These are phyloP conservation scores for honey bee (Apis mellifera) DNA, from an alignment of 1,140 invertebrate genomes.

Conservation along the genomic window DNA sequence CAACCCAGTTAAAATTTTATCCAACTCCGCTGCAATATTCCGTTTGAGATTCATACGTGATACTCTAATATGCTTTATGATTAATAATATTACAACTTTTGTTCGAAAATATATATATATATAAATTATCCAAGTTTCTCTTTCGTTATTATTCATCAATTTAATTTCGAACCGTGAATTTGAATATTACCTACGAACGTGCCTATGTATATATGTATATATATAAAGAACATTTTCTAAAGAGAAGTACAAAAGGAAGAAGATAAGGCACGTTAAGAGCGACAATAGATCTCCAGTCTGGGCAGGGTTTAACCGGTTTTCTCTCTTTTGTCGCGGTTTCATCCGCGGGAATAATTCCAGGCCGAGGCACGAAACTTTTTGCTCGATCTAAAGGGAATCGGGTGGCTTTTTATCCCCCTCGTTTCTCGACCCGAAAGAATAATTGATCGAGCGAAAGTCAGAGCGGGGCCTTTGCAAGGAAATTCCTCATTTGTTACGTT, in stretches of 20 bases:
- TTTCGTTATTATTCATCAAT: not conserved
- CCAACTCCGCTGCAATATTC: no score
- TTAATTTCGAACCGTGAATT: not conserved
- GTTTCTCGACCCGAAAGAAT: not conserved
- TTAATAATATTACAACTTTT: no score
- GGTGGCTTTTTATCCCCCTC: not conserved
- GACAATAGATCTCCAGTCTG: not conserved
- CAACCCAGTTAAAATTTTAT: no score
- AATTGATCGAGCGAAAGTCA: conserved; percentile 3
- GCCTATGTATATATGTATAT: not conserved
- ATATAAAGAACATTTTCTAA: not conserved
- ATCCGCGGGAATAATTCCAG: not conserved
- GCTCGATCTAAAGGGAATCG: not conserved
- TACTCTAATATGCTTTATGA: no score
- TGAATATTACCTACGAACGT: not conserved
- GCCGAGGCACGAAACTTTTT: conserved; percentile 9
- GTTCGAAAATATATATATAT: not conserved
- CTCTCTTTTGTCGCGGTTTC: not conserved
- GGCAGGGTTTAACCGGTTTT: conserved; percentile 3
- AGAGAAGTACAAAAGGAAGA: not conserved
- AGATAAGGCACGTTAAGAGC: not conserved
- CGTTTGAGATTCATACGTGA: no score
- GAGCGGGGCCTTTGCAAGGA: not conserved
- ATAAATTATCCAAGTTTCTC: not conserved
- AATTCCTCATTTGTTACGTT: not conserved